Percentiles rank a stretch among this genome's conserved stretches.
phyloP scores from a whole-genome alignment of 1,140 invertebrate genomes.

The Aphidius gifuensis region DNA sequence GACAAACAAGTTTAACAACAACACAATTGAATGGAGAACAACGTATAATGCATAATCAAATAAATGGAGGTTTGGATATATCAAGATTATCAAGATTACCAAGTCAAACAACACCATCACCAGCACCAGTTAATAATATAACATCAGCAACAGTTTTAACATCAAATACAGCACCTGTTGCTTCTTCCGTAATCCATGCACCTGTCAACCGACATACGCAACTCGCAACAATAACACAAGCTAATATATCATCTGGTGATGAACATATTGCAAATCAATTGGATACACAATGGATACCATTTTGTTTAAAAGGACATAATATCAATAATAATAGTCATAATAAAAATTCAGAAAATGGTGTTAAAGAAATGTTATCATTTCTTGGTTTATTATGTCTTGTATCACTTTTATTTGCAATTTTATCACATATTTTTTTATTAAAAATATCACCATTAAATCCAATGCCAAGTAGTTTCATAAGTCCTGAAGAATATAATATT shows the following conservation, averaged over 20 bases:
- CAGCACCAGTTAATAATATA: slow-evolving; percentile 35
- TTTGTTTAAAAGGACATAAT: slow-evolving; percentile 40
- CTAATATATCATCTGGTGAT: neutral
- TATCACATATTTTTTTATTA: slow-evolving; percentile 80
- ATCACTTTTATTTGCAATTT: slow-evolving; percentile 74
- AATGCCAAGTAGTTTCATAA: slow-evolving; percentile 58
- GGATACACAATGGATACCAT: slow-evolving; percentile 57
- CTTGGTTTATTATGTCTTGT: slow-evolving; percentile 81
- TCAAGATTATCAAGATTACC: slow-evolving; percentile 50
- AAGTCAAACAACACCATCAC: slow-evolving; percentile 47
- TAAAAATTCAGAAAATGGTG: slow-evolving; percentile 57
- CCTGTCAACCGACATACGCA: slow-evolving; percentile 9
- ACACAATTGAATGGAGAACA: no score
- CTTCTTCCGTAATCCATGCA: slow-evolving; percentile 15
- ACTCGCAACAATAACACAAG: slow-evolving; percentile 11
- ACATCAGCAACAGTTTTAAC: no score
- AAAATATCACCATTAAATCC: slow-evolving; percentile 72
- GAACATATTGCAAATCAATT: slow-evolving; percentile 38
- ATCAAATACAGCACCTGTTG: no score
- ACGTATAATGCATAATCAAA: no score
- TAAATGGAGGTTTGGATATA: slow-evolving; percentile 58
- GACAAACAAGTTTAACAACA: slow-evolving; percentile 30
- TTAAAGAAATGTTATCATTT: slow-evolving; percentile 80
- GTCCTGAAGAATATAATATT: slow-evolving; percentile 75
- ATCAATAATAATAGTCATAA: slow-evolving; percentile 35